Conservation (phyloP, 1,140 invertebrate genomes). For the Caerostris darwini region DNA sequence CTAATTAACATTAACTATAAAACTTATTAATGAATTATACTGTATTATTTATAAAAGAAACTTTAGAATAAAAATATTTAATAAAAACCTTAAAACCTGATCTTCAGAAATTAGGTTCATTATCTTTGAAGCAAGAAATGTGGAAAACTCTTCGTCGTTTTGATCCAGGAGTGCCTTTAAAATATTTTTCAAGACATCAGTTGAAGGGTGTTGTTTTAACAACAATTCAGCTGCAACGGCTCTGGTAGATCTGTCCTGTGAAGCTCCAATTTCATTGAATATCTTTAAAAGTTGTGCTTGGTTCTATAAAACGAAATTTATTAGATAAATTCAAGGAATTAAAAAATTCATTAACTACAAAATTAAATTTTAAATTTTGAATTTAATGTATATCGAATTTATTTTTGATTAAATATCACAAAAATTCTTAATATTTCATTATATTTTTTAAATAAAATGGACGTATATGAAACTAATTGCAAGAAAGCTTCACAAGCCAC, state of each 20-base stretch:
- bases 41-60: background rate
- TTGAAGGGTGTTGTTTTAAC: background rate
- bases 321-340: too few relatives aligned
- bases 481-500: too few relatives aligned
- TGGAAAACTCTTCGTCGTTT: background rate
- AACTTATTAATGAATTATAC: background rate
- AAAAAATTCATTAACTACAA: too few relatives aligned
- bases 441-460: too few relatives aligned
- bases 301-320: background rate
- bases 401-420: too few relatives aligned
- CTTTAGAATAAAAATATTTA: background rate
- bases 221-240: slow-evolving; percentile 40
- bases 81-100: slow-evolving; percentile 16
- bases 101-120: background rate
- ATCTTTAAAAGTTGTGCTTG: slow-evolving; percentile 30
- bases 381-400: too few relatives aligned
- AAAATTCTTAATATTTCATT: too few relatives aligned
- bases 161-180: slow-evolving; percentile 10
- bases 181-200: slow-evolving; percentile 27
- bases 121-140: slow-evolving; percentile 48
- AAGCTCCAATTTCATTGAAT: background rate
- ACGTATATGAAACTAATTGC: too few relatives aligned
- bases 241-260: slow-evolving; percentile 54
- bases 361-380: too few relatives aligned
- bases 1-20: background rate